These are phyloP conservation scores for Solenopsis invicta DNA, from an alignment of 1,140 invertebrate genomes.

Conservation along the genomic window DNA sequence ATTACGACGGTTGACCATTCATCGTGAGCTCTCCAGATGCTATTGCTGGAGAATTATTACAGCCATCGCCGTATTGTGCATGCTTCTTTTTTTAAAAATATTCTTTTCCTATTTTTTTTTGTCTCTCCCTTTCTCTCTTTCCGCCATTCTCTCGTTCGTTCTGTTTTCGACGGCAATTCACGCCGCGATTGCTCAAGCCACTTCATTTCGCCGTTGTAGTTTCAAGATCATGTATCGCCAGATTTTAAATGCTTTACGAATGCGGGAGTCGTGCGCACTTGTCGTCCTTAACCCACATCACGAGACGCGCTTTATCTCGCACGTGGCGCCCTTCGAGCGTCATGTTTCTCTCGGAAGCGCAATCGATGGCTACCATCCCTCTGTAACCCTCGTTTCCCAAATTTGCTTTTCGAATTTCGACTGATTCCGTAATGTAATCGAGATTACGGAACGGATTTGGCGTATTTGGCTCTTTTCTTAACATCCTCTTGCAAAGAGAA, in stretches of 20 bases:
- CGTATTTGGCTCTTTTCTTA: background rate
- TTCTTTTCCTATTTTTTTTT: background rate
- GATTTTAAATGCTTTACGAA: conserved; percentile 53
- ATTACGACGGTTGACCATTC: conserved; percentile 46
- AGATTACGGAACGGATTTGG: background rate
- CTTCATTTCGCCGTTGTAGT: background rate
- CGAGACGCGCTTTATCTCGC: conserved; percentile 31
- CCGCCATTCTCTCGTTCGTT: background rate
- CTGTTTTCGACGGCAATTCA: background rate
- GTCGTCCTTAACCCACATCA: conserved; percentile 71
- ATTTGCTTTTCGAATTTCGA: conserved; percentile 24
- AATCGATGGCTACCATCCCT: conserved; percentile 33
- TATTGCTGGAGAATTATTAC: background rate
- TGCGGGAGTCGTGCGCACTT: conserved; percentile 30
- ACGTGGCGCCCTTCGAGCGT: conserved; percentile 52
- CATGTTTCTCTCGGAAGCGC: conserved; percentile 28
- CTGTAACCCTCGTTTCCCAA: background rate
- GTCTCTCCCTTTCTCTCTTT: background rate
- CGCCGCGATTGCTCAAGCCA: conserved; percentile 35
- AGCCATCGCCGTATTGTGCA: background rate
- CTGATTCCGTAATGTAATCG: conserved; percentile 9
- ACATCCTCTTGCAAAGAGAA: background rate
- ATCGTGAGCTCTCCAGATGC: background rate
- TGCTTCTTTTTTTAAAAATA: background rate
- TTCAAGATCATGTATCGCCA: conserved; percentile 16